Base-by-base conservation (phyloP, 2,888 invertebrate species). In the Matsumyia berberina region DNA sequence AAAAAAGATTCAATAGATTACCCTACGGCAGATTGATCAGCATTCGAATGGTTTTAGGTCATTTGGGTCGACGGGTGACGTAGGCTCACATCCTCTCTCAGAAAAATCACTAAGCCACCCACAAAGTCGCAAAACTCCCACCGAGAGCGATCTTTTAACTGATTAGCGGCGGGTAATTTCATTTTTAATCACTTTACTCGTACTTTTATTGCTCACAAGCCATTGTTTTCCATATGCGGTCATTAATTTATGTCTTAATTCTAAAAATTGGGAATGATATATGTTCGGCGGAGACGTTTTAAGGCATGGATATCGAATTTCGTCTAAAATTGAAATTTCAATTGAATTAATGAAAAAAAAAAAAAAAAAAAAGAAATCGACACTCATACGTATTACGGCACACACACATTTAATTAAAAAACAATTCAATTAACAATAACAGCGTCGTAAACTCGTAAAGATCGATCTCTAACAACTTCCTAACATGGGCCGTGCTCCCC, bases 391-490 rank as follows among this genome's bases (percentile, higher is more conserved):
- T 85, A 85, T 85, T 69, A 83, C 79, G 79, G 62, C 55, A 73
- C 49, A 24, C 24, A 24, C 24, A 73, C 64, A 64, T 74, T 69
- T 85, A 69, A 85, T 85, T 85, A 85, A 85, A 85, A 85, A 80
- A 58, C 85, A 70, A 85, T 80, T 85, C 58, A 85, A 85, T 85
- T 80, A 76, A 70, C 85, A 69, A 85, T 85, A 85, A 80, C 76
- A 76, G 58, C 74, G 44, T 74, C 79, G 67, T 72, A 62, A 78
- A 73, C 33, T 69, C 69, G 29, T 74, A 44, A 76, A 80, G 74
- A 70, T 66, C 74, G 64, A 62, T 66, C 74, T 55, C 33, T 37
- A 76, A 80, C 66, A 76, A 76, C 74, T 85, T 80, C 85, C 85
- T 55, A 85, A 85, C 57, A 70, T 85, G 83, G 83, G 46, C 29